A percentile compares a stretch with the other conserved stretches of the same genome.
These are phyloP conservation scores for Dendrocopos noguchii DNA, from an alignment of 2,113 vertebrate species.

Conservation along the genomic window DNA sequence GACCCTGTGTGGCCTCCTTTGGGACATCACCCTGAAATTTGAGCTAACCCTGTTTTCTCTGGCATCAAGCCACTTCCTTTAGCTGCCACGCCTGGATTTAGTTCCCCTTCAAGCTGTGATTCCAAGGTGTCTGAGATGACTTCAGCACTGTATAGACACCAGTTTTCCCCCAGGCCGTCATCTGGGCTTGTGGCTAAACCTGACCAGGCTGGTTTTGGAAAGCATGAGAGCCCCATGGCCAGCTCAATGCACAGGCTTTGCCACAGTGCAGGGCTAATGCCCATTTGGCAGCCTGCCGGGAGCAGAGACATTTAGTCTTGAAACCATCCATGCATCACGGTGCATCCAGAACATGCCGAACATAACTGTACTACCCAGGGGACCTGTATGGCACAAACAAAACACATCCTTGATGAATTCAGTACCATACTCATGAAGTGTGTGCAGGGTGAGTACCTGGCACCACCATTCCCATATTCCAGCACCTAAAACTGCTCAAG, in stretches of 20 bases:
- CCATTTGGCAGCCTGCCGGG: fast-evolving
- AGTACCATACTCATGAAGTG: fast-evolving
- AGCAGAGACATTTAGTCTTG: fast-evolving
- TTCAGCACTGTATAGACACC: fast-evolving
- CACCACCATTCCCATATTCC: not conserved
- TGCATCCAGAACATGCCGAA: fast-evolving
- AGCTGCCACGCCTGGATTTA: not conserved
- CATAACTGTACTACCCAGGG: fast-evolving
- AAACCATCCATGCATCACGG: fast-evolving
- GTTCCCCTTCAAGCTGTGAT: not conserved
- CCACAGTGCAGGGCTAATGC: fast-evolving
- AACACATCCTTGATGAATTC: not conserved
- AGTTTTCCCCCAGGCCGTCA: not conserved
- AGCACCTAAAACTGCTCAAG: not conserved
- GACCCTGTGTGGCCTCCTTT: too few species aligned
- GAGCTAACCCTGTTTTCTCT: not conserved
- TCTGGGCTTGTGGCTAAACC: not conserved
- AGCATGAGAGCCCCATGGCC: fast-evolving
- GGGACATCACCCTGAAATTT: not conserved
- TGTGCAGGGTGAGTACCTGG: too few species aligned
- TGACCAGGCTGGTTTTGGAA: not conserved
- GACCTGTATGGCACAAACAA: not conserved
- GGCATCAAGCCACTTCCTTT: not conserved
- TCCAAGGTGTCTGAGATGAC: too few species aligned
- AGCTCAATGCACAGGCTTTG: fast-evolving